A percentile compares a stretch with the other conserved stretches of the same genome.
Conservation (phyloP, 2,797 vertebrate species). For the Yasuhikotakia modesta region DNA sequence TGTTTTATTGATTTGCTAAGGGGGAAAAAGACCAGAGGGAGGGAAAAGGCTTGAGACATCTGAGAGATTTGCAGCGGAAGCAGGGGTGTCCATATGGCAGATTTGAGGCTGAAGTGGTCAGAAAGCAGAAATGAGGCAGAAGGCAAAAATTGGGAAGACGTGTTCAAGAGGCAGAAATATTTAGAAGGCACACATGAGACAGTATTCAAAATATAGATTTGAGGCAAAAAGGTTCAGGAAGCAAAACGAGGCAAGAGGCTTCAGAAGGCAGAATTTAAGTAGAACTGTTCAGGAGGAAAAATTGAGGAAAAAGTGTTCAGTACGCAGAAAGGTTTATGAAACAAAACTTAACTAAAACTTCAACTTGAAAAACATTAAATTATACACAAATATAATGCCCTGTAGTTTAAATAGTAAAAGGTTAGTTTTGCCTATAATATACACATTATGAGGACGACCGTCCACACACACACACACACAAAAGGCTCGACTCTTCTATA, state of each 20-base stretch:
- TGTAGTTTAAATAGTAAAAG: background rate
- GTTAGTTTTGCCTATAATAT: background rate
- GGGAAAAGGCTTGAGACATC: constrained; percentile 3
- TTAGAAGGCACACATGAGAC: too few species aligned
- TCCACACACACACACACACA: background rate
- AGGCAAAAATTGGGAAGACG: too few species aligned
- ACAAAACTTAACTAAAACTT: background rate
- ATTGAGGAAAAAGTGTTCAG: too few species aligned
- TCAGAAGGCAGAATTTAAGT: too few species aligned
- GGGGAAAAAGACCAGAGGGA: constrained; percentile 17
- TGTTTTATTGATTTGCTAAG: constrained; percentile 45
- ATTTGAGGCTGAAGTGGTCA: constrained; percentile 1
- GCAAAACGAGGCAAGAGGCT: too few species aligned
- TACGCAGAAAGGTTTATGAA: too few species aligned
- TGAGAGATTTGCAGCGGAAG: constrained; percentile 21
- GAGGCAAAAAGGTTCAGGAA: too few species aligned
- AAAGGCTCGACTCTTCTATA: background rate
- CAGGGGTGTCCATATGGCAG: background rate
- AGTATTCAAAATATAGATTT: too few species aligned
- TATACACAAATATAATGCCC: background rate
- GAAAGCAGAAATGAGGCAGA: too few species aligned
- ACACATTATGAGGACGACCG: background rate
- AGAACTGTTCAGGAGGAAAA: background rate
- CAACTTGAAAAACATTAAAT: background rate
- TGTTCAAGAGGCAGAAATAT: too few species aligned